These are phyloP conservation scores for Caenorhabditis sinica DNA, from an alignment of 2,888 invertebrate genomes.

Conservation along the genomic window DNA sequence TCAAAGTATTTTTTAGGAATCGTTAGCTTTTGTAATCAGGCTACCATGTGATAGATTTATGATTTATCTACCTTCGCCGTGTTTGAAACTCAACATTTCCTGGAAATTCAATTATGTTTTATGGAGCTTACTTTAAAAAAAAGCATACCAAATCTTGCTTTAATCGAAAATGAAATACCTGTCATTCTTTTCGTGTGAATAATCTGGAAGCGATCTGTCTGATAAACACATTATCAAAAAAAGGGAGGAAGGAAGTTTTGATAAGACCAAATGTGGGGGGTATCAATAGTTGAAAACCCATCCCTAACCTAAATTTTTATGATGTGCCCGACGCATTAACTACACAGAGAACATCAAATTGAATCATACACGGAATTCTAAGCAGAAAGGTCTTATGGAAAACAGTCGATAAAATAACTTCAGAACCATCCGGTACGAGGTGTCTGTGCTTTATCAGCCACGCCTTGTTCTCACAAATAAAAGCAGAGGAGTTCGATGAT, in stretches of 20 bases:
- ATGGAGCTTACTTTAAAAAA: no score
- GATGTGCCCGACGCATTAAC: not conserved
- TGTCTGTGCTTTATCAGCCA: conserved; percentile 36
- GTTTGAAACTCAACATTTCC: no score
- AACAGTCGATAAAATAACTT: conserved; percentile 18
- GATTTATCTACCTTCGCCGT: no score
- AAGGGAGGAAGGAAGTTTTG: conserved; percentile 26
- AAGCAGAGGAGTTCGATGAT: conserved; percentile 30
- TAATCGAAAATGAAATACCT: not conserved
- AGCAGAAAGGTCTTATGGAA: not conserved
- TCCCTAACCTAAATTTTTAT: conserved; percentile 9
- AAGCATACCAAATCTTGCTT: no score
- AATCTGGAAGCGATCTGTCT: not conserved
- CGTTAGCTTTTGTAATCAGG: no score
- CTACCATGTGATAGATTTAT: no score
- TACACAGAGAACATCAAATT: conserved; percentile 11
- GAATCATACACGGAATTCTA: conserved; percentile 39
- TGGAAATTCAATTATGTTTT: no score
- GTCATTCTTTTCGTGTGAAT: conserved; percentile 8
- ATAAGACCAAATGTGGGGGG: conserved; percentile 6
- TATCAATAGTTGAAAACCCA: not conserved
- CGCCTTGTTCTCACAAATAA: conserved; percentile 20
- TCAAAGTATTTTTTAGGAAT: no score
- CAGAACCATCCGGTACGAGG: conserved; percentile 34
- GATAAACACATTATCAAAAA: conserved; percentile 25